Evolutionary conservation across 2,797 vertebrate genomes (phyloP), one percentile per base, ranked within the genome.

Genomic region (Darevskia mixta): DNA sequence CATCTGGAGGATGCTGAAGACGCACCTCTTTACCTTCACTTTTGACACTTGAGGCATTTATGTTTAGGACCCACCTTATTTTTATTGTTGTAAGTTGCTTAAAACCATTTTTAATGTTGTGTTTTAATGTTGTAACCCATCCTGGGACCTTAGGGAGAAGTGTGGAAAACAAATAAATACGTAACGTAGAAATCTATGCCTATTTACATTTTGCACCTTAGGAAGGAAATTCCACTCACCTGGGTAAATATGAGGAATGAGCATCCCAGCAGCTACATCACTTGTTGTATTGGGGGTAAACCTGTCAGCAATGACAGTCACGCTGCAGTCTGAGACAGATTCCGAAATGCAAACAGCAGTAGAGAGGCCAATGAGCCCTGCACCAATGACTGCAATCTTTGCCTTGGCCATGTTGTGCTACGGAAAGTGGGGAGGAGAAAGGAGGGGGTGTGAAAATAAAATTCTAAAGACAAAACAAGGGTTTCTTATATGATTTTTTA

Each of bases 231-330:
- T 20, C 45, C 79, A 93, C 96, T 1, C 82, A 97, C 97, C 97
- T 96, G 95, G 92, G 55, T 92, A 96, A 1, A 49, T 71, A 10
- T 97, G 97, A 32, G 95, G 94, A 18, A 98, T 95, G 61, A 99
- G 95, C 43, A 99, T 97, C 38, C 98, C 99, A 0, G 99, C 98
- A 20, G 99, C 99, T 38, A 97, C 96, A 1, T 99, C 98, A 0
- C 98, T 98, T 0, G 98, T 99, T 32, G 98, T 99, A 88, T 98
- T 83, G 0, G 98, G 99, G 72, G 97, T 97, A 94, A 98, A 98
- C 88, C 91, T 97, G 4, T 99, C 98, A 0, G 98, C 95, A 88
- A 99, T 83, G 79, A 99, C 72, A 0, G 97, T 97, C 3, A 99
- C 86, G 0, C 97, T 96, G 93, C 98, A 98, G 64, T 80, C 78